A percentile compares a stretch with the other conserved stretches of the same genome.
These are phyloP conservation scores for Phenganax stokvisi DNA, from an alignment of 92 coral and sea anemone species.

Conservation along the genomic window DNA sequence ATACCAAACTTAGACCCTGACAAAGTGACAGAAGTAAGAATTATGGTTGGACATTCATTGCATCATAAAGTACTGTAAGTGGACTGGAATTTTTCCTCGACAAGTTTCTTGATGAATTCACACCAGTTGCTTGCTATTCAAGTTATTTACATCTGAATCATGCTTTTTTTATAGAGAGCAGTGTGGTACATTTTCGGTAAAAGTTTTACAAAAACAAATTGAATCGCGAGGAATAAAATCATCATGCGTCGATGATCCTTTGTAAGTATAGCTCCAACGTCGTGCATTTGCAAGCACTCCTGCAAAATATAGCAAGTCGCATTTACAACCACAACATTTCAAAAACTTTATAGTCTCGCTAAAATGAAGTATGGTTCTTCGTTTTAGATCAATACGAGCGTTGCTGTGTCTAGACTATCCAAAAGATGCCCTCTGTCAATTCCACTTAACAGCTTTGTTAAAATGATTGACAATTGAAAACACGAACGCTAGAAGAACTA, in stretches of 20 bases:
- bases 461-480: background rate
- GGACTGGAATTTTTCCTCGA: background rate
- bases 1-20: slow-evolving; percentile 65
- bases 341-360: background rate
- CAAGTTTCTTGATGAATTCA: background rate
- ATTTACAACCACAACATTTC: background rate
- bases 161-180: slow-evolving; percentile 55
- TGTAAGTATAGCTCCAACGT: slow-evolving; percentile 52
- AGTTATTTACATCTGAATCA: background rate
- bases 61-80: slow-evolving; percentile 73
- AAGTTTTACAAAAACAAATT: slow-evolving; percentile 70
- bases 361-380: background rate
- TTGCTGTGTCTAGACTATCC: slow-evolving; percentile 84
- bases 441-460: slow-evolving; percentile 40
- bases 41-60: slow-evolving; percentile 87
- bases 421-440: slow-evolving; percentile 72
- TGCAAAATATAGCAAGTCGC: too few relatives aligned
- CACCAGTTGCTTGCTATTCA: background rate
- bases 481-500: too few relatives aligned
- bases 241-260: slow-evolving; percentile 82
- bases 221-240: slow-evolving; percentile 65
- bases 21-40: slow-evolving; percentile 65
- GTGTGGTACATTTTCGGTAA: slow-evolving; percentile 67
- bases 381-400: slow-evolving; percentile 79
- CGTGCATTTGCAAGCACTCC: background rate